These are phyloP conservation scores for Chascanopsetta lugubris DNA, from an alignment of 2,113 vertebrate species.

Conservation along the genomic window DNA sequence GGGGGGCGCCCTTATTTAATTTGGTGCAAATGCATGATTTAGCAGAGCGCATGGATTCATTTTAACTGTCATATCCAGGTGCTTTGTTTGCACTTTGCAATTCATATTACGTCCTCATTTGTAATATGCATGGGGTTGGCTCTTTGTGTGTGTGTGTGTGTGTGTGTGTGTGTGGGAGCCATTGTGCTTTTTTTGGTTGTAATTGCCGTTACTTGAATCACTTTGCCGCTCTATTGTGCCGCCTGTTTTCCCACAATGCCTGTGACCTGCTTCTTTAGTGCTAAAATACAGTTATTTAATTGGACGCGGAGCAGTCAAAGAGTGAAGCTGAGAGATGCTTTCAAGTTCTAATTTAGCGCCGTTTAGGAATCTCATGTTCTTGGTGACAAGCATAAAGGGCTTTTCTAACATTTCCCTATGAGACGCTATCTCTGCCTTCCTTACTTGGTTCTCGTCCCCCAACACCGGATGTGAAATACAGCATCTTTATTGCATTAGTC, in stretches of 20 bases:
- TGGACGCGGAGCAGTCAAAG: constrained; percentile 41
- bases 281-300: constrained; percentile 57
- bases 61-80: constrained; percentile 25
- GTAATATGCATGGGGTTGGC: constrained; percentile 27
- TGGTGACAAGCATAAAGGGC: constrained; percentile 27
- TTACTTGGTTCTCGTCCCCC: constrained; percentile 47
- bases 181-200: constrained; percentile 52
- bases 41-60: constrained; percentile 17
- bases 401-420: constrained; percentile 42
- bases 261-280: constrained; percentile 33
- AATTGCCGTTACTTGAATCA: constrained; percentile 56
- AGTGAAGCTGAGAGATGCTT: constrained; percentile 20
- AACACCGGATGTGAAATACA: constrained; percentile 43
- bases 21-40: constrained; percentile 31
- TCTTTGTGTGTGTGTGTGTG: too few species aligned
- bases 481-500: constrained; percentile 49
- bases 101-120: constrained; percentile 49
- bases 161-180: too few species aligned
- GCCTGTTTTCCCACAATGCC: constrained; percentile 41
- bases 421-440: constrained; percentile 31
- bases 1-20: constrained; percentile 42
- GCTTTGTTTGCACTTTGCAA: constrained; percentile 39
- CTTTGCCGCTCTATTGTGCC: constrained; percentile 44
- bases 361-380: constrained; percentile 29
- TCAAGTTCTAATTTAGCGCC: constrained; percentile 39